Conservation (phyloP, 2,113 vertebrate genomes). For the Microtus ochrogaster region DNA sequence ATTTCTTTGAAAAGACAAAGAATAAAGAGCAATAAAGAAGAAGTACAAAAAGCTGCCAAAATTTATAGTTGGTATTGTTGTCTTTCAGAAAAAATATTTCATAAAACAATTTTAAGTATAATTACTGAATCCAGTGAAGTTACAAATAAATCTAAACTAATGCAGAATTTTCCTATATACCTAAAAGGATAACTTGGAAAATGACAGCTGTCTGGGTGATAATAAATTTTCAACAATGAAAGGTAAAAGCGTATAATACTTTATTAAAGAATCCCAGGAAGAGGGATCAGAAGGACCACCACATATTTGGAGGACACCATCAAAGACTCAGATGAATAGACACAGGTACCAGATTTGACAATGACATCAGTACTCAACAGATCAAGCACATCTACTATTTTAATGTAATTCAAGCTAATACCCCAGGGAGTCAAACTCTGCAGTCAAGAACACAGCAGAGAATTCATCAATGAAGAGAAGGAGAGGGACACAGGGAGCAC, state of each 20-base stretch:
- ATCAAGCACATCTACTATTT: not conserved
- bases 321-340: not conserved
- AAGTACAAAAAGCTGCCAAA: not conserved
- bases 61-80: not conserved
- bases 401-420: slow-evolving; percentile 4
- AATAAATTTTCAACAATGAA: not conserved
- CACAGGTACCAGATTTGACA: not conserved
- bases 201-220: not conserved
- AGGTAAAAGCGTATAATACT: not conserved
- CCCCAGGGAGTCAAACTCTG: not conserved
- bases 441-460: not conserved
- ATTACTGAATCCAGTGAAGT: not conserved
- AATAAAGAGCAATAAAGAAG: not conserved
- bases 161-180: not conserved
- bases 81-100: not conserved
- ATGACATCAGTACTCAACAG: not conserved
- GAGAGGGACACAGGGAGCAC: not conserved
- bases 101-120: not conserved
- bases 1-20: not conserved
- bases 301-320: not conserved
- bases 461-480: not conserved
- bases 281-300: not conserved
- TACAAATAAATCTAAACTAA: not conserved
- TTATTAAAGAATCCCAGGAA: not conserved
- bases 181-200: not conserved